These are phyloP conservation scores for Theonella swinhoei DNA, from an alignment of 37 sponge, comb jelly and placozoan genomes.

Conservation along the genomic window DNA sequence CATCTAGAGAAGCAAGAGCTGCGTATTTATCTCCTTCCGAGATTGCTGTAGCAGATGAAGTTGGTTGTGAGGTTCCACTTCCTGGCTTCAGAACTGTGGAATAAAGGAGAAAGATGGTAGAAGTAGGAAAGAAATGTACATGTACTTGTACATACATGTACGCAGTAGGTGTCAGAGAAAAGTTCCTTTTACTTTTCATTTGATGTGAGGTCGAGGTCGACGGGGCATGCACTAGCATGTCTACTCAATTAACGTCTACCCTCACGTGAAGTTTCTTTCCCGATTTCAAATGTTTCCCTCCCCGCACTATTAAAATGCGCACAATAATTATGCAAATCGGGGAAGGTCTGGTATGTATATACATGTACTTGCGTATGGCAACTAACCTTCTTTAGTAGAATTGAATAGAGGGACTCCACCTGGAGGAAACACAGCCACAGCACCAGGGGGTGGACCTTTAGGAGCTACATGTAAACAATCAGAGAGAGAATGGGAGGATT, in stretches of 20 bases:
- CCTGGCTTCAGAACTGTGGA: background rate
- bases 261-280: too few species aligned
- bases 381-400: background rate
- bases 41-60: background rate
- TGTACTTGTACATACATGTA: too few species aligned
- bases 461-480: background rate
- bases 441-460: constrained; percentile 20
- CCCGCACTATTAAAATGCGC: too few species aligned
- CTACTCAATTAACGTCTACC: too few species aligned
- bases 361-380: background rate
- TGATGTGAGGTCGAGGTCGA: background rate
- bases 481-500: background rate
- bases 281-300: too few species aligned
- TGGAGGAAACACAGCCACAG: constrained; percentile 31
- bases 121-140: background rate
- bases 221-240: too few species aligned
- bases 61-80: background rate
- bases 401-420: background rate
- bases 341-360: background rate
- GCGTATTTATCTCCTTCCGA: constrained; percentile 64
- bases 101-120: background rate
- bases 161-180: too few species aligned
- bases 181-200: too few species aligned
- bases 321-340: too few species aligned
- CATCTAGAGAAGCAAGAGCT: constrained; percentile 68